Base-by-base conservation (phyloP, 2,797 vertebrate species). In the Bothrops alternatus region DNA sequence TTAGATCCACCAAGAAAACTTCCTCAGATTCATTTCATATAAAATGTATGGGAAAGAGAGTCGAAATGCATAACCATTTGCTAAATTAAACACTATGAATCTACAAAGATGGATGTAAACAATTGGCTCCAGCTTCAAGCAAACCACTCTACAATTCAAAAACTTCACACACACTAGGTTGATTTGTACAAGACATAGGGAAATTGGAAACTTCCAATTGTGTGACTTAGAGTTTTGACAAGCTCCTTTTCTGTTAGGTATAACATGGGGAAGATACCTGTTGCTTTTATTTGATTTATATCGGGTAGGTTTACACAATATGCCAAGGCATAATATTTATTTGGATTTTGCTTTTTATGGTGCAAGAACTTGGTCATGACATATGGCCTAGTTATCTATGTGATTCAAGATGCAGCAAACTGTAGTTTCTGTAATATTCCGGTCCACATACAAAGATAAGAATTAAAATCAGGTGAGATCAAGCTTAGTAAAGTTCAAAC, bases 31-130 rank as follows among this genome's bases (percentile, higher is more conserved):
- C 88, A 93, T 87, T 90, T 86, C 26, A 50, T 89, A 2, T 90
- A 50, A 95, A 95, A 93, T 60, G 89, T 60, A 23, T 28, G 3
- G 57, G 8, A 50, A 50, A 50, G 6, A 2, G 32, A 93, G 18
- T 82, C 25, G 87, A 94, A 55, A 94, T 1, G 94, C 95, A 47
- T 25, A 88, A 42, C 50, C 69, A 56, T 60, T 95, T 91, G 91
- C 87, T 96, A 93, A 96, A 94, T 91, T 93, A 92, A 93, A 56
- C 55, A 92, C 73, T 92, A 86, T 5, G 47, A 65, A 47, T 92
- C 94, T 94, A 95, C 37, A 96, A 95, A 95, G 94, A 53, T 92
- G 95, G 82, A 86, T 96, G 50, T 86, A 94, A 55, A 93, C 56
- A 93, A 91, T 93, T 93, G 96, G 96, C 89, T 3, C 78, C 94